These are phyloP conservation scores for Buteo buteo DNA, from an alignment of 2,113 vertebrate species.

Conservation along the genomic window DNA sequence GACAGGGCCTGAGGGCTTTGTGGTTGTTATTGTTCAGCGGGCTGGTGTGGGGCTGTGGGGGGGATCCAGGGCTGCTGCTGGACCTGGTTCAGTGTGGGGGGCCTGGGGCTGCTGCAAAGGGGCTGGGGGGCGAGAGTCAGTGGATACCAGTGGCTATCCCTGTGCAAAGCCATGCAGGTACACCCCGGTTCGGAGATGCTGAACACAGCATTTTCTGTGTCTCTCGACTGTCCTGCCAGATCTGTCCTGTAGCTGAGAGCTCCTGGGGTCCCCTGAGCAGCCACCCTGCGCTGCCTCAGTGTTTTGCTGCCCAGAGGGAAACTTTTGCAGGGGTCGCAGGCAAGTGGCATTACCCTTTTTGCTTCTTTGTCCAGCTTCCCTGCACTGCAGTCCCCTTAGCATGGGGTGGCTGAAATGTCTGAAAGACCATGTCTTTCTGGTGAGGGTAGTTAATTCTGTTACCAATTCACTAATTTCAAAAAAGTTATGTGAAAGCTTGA, in stretches of 20 bases:
- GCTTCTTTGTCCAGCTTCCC: neutral
- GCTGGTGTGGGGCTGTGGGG: neutral
- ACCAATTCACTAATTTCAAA: neutral
- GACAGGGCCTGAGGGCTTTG: neutral
- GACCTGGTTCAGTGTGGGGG: neutral
- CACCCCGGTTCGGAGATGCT: fast-evolving
- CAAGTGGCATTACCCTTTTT: fast-evolving
- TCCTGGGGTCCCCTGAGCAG: neutral
- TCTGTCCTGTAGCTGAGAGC: neutral
- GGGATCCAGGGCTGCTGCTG: neutral
- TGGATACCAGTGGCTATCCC: fast-evolving
- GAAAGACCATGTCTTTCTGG: neutral
- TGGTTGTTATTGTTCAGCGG: neutral
- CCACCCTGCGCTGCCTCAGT: neutral
- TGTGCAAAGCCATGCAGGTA: fast-evolving
- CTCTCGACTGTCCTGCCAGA: fast-evolving
- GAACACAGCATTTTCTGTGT: neutral
- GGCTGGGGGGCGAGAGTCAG: neutral
- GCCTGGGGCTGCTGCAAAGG: neutral
- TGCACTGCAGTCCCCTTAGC: neutral
- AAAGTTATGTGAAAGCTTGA: neutral
- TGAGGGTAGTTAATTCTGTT: neutral
- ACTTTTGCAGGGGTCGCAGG: neutral
- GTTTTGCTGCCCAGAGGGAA: neutral
- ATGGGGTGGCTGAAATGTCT: neutral